Evolutionary conservation across 2,113 vertebrate genomes (phyloP).

Genomic region (Peromyscus polionotus): DNA sequence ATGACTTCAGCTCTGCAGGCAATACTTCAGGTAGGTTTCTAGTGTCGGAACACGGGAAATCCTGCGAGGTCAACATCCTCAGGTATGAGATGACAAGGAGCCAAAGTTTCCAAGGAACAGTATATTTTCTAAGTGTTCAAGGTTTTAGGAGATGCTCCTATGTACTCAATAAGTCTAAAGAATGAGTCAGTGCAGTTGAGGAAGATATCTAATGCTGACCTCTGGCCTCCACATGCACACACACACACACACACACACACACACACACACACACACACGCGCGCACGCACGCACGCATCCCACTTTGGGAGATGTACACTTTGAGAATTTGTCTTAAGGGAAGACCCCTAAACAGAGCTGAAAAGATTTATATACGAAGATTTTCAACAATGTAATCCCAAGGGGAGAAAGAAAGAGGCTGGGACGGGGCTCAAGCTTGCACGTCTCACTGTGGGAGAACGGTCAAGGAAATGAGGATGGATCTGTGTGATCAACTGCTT

Average conservation of each 20-base stretch:
- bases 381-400: conserved; percentile 28
- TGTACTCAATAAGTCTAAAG: not conserved
- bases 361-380: not conserved
- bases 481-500: not conserved
- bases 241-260: too few relatives aligned
- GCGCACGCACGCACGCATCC: not conserved
- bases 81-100: not conserved
- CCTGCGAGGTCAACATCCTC: not conserved
- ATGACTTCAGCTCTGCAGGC: not conserved
- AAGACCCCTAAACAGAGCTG: conserved; percentile 33
- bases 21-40: not conserved
- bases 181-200: not conserved
- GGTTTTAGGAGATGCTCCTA: not conserved
- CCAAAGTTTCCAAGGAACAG: not conserved
- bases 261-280: too few relatives aligned
- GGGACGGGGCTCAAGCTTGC: not conserved
- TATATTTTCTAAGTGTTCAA: not conserved
- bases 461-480: conserved; percentile 3
- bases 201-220: not conserved
- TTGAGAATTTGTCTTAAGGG: conserved; percentile 58
- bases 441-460: not conserved
- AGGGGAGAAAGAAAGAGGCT: not conserved
- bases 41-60: not conserved
- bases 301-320: not conserved
- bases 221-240: not conserved